Evolutionary conservation across 1,140 invertebrate genomes (phyloP).

Genomic region (Sitodiplosis mosellana): DNA sequence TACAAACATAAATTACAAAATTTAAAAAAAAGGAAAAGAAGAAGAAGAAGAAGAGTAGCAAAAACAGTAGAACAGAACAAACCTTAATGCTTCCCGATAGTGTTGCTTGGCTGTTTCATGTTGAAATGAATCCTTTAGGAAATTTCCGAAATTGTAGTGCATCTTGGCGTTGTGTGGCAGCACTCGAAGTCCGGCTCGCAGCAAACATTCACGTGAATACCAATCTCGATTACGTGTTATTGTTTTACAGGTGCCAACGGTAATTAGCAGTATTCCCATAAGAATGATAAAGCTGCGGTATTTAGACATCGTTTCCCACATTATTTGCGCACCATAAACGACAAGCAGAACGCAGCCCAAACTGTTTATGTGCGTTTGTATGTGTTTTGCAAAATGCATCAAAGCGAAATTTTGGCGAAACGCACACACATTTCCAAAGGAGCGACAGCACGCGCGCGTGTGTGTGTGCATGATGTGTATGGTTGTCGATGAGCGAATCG

Average conservation of each 20-base stretch:
- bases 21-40: too few species aligned
- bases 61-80: slow-evolving; percentile 21
- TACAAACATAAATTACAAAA: neutral
- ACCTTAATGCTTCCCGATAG: slow-evolving; percentile 67
- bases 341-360: slow-evolving; percentile 45
- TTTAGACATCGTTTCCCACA: slow-evolving; percentile 31
- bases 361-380: too few species aligned
- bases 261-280: slow-evolving; percentile 35
- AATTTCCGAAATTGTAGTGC: slow-evolving; percentile 83
- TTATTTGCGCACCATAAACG: slow-evolving; percentile 38
- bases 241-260: slow-evolving; percentile 42
- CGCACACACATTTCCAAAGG: too few species aligned
- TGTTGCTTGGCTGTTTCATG: slow-evolving; percentile 53
- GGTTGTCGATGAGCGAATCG: neutral
- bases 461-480: too few species aligned
- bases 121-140: slow-evolving; percentile 53
- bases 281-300: slow-evolving; percentile 27
- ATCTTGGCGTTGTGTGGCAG: slow-evolving; percentile 76
- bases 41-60: too few species aligned
- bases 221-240: slow-evolving; percentile 56
- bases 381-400: too few species aligned
- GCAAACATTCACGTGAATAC: slow-evolving; percentile 52
- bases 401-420: too few species aligned
- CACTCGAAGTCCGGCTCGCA: slow-evolving; percentile 57
- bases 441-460: too few species aligned